These are phyloP conservation scores for Sebastes itinus DNA, from an alignment of 2,797 vertebrate species.

Conservation along the genomic window DNA sequence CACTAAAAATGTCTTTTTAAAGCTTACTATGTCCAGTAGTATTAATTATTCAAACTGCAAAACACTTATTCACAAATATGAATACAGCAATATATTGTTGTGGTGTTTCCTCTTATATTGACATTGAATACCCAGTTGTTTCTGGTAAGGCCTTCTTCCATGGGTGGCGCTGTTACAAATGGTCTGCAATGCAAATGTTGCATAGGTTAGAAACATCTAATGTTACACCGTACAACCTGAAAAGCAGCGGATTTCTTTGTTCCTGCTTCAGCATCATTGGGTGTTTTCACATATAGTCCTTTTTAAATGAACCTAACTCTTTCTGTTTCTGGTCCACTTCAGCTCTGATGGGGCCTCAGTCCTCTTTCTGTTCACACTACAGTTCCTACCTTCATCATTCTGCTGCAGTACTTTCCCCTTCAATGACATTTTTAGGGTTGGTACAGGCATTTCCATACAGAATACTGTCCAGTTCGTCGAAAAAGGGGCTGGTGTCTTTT, in stretches of 20 bases:
- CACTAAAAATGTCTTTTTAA: neutral
- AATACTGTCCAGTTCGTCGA: no score
- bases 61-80: neutral
- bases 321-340: no score
- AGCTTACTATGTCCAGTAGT: neutral
- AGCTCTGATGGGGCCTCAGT: no score
- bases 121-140: neutral
- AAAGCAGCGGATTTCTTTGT: neutral
- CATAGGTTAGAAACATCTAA: neutral
- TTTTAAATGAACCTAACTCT: no score
- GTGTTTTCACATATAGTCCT: no score
- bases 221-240: neutral
- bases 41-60: neutral
- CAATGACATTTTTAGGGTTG: neutral
- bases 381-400: no score
- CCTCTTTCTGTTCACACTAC: no score
- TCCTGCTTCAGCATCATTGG: neutral
- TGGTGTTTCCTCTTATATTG: no score
- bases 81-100: no score
- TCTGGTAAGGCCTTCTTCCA: neutral
- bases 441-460: no score
- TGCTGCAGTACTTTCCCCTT: no score
- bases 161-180: neutral
- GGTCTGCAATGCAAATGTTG: neutral
- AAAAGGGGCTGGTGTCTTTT: no score